Conservation (phyloP, 2,113 vertebrate genomes). For the Cephalopterus ornatus region DNA sequence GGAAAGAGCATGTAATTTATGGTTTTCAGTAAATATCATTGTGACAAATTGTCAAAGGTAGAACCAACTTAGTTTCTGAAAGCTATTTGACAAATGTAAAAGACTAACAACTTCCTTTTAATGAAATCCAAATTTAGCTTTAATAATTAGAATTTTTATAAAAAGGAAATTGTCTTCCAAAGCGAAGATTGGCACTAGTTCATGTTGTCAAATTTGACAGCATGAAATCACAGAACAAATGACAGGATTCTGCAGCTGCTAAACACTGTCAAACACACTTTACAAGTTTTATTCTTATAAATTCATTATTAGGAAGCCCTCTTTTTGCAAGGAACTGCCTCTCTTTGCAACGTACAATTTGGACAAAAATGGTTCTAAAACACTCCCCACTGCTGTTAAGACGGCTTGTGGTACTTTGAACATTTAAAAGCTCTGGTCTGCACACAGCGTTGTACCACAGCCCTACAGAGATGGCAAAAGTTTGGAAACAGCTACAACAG, state of each 20-base stretch:
- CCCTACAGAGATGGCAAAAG: background rate
- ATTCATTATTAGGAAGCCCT: background rate
- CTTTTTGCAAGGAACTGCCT: background rate
- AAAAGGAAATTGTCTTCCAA: conserved; percentile 58
- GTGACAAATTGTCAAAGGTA: conserved; percentile 55
- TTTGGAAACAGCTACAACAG: background rate
- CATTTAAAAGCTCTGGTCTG: background rate
- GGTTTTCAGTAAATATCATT: background rate
- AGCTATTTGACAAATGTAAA: conserved; percentile 25
- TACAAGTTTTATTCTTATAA: conserved; percentile 31
- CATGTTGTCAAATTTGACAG: conserved; percentile 58
- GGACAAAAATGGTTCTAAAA: background rate
- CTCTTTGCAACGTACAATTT: background rate
- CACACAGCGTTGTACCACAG: background rate
- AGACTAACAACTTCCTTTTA: conserved; percentile 32
- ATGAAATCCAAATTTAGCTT: conserved; percentile 53
- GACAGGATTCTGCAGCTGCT: conserved; percentile 34
- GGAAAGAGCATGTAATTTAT: background rate
- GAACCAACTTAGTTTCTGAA: conserved; percentile 26
- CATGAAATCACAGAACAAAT: conserved; percentile 46
- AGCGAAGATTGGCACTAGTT: conserved; percentile 25
- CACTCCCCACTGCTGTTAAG: background rate
- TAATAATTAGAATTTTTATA: conserved; percentile 52
- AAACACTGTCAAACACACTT: conserved; percentile 52
- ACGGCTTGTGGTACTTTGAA: background rate